These are phyloP conservation scores for Castor canadensis DNA, from an alignment of 2,113 vertebrate genomes.

Conservation along the genomic window DNA sequence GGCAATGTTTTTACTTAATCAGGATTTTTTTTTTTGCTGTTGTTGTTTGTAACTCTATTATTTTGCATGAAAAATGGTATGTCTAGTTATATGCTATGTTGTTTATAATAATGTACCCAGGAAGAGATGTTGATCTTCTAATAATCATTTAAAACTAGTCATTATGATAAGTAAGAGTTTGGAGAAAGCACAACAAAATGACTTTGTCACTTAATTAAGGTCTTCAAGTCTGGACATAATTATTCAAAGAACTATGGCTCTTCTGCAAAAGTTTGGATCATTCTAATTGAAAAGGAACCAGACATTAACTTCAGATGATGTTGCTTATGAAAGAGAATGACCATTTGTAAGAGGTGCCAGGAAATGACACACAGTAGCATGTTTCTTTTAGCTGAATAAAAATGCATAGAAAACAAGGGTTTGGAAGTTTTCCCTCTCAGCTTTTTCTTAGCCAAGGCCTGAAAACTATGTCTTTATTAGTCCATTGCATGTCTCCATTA, in stretches of 20 bases:
- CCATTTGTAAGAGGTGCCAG: not conserved
- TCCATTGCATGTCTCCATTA: no score
- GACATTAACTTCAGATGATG: accelerated
- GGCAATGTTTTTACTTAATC: not conserved
- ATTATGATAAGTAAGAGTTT: not conserved
- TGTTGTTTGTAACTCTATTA: not conserved
- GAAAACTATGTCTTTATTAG: accelerated
- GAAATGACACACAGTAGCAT: not conserved
- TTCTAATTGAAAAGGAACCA: not conserved
- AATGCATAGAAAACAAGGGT: accelerated
- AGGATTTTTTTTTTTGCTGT: no score
- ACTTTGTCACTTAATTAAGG: not conserved
- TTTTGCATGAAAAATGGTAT: not conserved
- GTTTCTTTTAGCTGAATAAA: not conserved
- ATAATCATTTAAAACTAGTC: not conserved
- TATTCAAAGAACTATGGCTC: no score
- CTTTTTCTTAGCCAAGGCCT: not conserved
- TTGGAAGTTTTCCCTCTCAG: accelerated
- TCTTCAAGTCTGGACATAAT: not conserved
- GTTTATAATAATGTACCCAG: not conserved
- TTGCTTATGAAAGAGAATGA: accelerated
- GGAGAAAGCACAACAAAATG: not conserved
- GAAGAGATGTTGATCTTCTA: not conserved
- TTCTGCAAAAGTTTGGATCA: not conserved
- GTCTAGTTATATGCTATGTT: not conserved